Conservation (phyloP, 2,888 invertebrate genomes). For the Baronia brevicornis region DNA sequence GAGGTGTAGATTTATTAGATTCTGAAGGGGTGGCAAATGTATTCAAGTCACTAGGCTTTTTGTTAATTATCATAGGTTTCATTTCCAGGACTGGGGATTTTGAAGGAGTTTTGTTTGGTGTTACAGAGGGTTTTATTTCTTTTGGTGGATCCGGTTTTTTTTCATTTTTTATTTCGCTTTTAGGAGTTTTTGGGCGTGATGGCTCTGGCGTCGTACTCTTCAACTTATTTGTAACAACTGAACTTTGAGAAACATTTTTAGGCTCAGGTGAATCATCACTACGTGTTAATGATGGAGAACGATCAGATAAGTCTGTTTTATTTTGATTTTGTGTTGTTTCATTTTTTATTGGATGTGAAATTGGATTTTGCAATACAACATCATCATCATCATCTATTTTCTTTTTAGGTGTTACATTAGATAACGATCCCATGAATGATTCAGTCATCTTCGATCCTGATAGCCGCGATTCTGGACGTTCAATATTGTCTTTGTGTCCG, state of each 20-base stretch:
- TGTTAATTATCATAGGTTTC: slow-evolving; percentile 40
- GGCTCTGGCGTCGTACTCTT: slow-evolving; percentile 46
- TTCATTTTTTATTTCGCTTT: slow-evolving; percentile 42
- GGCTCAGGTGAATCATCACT: slow-evolving; percentile 70
- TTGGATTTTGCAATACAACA: slow-evolving; percentile 52
- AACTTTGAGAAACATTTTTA: slow-evolving; percentile 40
- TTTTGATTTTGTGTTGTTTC: slow-evolving; percentile 36
- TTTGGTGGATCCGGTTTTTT: slow-evolving; percentile 27
- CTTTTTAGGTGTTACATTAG: slow-evolving; percentile 47
- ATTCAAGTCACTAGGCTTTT: slow-evolving; percentile 58
- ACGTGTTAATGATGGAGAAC: slow-evolving; percentile 65
- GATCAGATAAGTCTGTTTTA: slow-evolving; percentile 54
- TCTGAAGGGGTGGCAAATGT: slow-evolving; percentile 38
- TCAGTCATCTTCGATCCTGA: slow-evolving; percentile 68
- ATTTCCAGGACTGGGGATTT: slow-evolving; percentile 47
- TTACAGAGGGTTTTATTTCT: slow-evolving; percentile 31
- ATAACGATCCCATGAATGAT: slow-evolving; percentile 61
- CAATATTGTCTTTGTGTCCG: slow-evolving; percentile 37
- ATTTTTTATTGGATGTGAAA: slow-evolving; percentile 31
- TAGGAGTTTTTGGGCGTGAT: slow-evolving; percentile 58
- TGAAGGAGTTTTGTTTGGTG: slow-evolving; percentile 38
- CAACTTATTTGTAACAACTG: slow-evolving; percentile 36
- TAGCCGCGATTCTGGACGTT: slow-evolving; percentile 65
- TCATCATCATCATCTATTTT: slow-evolving; percentile 64
- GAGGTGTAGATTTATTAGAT: slow-evolving; percentile 55